Percentiles rank a stretch among this genome's conserved stretches.
Conservation (phyloP, 2,113 vertebrate species). For the Plotosus lineatus region DNA sequence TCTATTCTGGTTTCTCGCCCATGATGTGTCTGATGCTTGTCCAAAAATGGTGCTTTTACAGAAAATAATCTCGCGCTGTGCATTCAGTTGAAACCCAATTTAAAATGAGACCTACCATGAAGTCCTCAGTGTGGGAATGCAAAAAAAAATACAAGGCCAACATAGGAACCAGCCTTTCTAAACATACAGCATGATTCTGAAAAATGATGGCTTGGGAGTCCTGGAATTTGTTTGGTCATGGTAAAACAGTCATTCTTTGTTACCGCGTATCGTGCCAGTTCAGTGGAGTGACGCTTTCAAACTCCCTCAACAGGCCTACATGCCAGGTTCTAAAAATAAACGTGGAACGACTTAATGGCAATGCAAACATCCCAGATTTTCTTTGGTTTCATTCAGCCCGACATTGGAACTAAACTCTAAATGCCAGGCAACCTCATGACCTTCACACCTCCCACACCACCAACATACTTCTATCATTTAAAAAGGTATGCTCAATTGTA, state of each 20-base stretch:
- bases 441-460: slow-evolving; percentile 58
- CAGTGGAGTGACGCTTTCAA: slow-evolving; percentile 36
- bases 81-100: not conserved
- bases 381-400: slow-evolving; percentile 70
- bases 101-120: not conserved
- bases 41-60: slow-evolving; percentile 30
- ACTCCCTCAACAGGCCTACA: slow-evolving; percentile 49
- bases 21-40: not conserved
- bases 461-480: slow-evolving; percentile 42
- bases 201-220: slow-evolving; percentile 1
- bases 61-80: slow-evolving; percentile 3
- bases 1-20: not conserved
- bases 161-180: not conserved
- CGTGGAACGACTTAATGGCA: slow-evolving; percentile 65
- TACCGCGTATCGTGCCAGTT: slow-evolving; percentile 44
- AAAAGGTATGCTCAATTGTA: slow-evolving; percentile 51
- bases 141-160: not conserved
- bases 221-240: not conserved
- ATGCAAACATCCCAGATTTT: slow-evolving; percentile 68
- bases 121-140: slow-evolving; percentile 11
- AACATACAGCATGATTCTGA: not conserved
- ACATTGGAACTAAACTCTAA: slow-evolving; percentile 68
- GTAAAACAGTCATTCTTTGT: slow-evolving; percentile 23
- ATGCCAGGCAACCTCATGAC: slow-evolving; percentile 54
- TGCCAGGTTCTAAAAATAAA: slow-evolving; percentile 69